Percentiles rank a stretch among this genome's conserved stretches.
Evolutionary conservation across 1,140 invertebrate species (phyloP).

Genomic region (Magallana gigas): DNA sequence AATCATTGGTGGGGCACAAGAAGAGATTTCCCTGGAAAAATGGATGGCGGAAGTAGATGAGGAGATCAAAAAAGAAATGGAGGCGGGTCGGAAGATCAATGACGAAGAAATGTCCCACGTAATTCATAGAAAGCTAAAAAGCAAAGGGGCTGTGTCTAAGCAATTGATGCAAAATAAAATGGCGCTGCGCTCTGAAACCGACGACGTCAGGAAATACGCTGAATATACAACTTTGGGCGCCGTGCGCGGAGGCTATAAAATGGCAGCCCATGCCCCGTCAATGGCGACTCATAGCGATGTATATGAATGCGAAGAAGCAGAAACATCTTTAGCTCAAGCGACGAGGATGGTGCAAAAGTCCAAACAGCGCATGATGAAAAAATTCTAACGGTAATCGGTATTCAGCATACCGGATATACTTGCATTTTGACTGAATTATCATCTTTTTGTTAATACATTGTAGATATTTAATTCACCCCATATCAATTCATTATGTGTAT

Average conservation of each 20-base stretch:
- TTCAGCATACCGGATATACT: too few species aligned
- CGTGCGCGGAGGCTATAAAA: not conserved
- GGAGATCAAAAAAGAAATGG: slow-evolving; percentile 62
- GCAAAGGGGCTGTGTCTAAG: slow-evolving; percentile 60
- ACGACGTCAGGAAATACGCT: not conserved
- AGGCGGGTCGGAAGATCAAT: slow-evolving; percentile 52
- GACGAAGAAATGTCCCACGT: slow-evolving; percentile 57
- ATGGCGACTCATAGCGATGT: not conserved
- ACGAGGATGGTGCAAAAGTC: slow-evolving; percentile 26
- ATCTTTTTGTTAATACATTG: too few species aligned
- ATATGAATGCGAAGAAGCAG: slow-evolving; percentile 5
- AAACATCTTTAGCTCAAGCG: not conserved
- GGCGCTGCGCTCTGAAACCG: not conserved
- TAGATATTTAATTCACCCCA: too few species aligned
- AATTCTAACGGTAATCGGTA: not conserved
- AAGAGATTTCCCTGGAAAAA: slow-evolving; percentile 73
- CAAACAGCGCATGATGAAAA: slow-evolving; percentile 5
- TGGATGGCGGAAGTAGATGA: slow-evolving; percentile 71
- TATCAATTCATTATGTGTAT: too few species aligned
- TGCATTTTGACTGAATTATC: too few species aligned
- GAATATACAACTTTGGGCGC: not conserved
- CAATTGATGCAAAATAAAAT: slow-evolving; percentile 60
- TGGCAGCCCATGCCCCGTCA: not conserved
- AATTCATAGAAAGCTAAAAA: slow-evolving; percentile 58
- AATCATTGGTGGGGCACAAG: slow-evolving; percentile 72